Base-by-base conservation (phyloP, 2,113 vertebrate species). In the Ailuropoda melanoleuca region DNA sequence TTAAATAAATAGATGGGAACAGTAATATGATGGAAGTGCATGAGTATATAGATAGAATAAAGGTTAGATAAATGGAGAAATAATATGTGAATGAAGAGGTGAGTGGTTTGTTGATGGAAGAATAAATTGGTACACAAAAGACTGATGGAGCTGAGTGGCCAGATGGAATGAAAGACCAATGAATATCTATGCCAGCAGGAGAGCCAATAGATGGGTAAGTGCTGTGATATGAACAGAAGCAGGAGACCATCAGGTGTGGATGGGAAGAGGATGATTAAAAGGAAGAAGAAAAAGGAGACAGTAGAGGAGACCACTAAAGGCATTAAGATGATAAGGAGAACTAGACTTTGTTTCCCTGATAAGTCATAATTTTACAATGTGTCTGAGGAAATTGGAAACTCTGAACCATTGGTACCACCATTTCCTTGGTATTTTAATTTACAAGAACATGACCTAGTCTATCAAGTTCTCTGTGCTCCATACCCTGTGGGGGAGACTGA, bases 121-220 rank as follows among this genome's bases (percentile, higher is more conserved):
- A 97, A 96, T 95, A 97, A 98, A 97, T 94, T 97, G 96, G 87
- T 90, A 78, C 37, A 43, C 12, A 24, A 14, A 62, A 95, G 92
- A 97, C 88, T 74, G 84, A 97, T 97, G 87, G 62, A 15, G 21
- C 24, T 62, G 88, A 94, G 77, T 88, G 53, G 53, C 75, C 37
- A 43, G 90, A 93, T 70, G 58, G 82, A 94, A 78, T 37, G 43
- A 85, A 70, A 90, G 78, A 78, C 82, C 29, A 29, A 87, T 96
- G 93, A 95, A 93, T 91, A 34, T 34, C 84, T 82, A n/a, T 50
- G 83, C 56, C 48, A 75, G 84, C 29, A 7, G 34, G 62, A 26
- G 9, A 95, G 5, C 64, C 48, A 83, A 82, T 48, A 26, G 68
- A 85, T 91, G 43, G 43, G 12, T 81, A 55, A 81, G 29, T 74